phyloP scores from a whole-genome alignment of 2,888 invertebrate genomes.

The Augochlorella aurata region DNA sequence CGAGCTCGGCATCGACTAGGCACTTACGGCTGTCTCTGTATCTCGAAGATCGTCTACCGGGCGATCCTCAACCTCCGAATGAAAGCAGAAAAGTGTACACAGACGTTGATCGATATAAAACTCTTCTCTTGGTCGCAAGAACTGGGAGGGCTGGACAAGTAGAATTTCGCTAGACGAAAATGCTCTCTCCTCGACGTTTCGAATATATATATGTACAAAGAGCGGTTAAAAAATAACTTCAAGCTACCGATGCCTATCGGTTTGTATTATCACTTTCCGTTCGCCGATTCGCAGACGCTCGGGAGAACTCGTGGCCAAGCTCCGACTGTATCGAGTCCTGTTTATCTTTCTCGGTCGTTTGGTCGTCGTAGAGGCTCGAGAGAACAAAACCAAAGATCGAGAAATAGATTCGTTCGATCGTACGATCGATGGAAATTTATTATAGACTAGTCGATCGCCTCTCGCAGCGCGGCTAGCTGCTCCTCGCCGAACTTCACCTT shows the following conservation, averaged over 20 bases:
- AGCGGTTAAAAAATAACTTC: conserved; percentile 34
- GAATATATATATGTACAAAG: conserved; percentile 38
- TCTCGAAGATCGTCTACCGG: conserved; percentile 34
- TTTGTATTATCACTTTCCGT: conserved; percentile 51
- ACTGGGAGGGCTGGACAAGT: neutral
- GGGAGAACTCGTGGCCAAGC: conserved; percentile 3
- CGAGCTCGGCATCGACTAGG: conserved; percentile 76
- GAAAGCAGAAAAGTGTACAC: conserved; percentile 16
- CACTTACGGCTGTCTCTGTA: conserved; percentile 70
- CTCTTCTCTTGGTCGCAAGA: conserved; percentile 9
- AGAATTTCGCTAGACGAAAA: neutral
- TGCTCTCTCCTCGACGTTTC: neutral
- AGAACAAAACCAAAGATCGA: neutral
- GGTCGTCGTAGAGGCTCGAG: conserved; percentile 12
- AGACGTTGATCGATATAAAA: conserved; percentile 10
- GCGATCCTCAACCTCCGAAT: conserved; percentile 2
- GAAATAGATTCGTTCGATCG: conserved; percentile 35
- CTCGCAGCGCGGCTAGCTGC: conserved; percentile 88
- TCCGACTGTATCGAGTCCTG: neutral
- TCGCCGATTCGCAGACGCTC: conserved; percentile 39
- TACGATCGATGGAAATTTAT: conserved; percentile 37
- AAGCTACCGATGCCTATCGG: conserved; percentile 42
- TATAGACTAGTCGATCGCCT: conserved; percentile 82
- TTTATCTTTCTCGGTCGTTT: neutral
- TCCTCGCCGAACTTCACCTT: conserved; percentile 92